Evolutionary conservation across 2,888 invertebrate genomes (phyloP), one percentile per base, ranked within the genome.

Genomic region (Zygaena filipendulae): DNA sequence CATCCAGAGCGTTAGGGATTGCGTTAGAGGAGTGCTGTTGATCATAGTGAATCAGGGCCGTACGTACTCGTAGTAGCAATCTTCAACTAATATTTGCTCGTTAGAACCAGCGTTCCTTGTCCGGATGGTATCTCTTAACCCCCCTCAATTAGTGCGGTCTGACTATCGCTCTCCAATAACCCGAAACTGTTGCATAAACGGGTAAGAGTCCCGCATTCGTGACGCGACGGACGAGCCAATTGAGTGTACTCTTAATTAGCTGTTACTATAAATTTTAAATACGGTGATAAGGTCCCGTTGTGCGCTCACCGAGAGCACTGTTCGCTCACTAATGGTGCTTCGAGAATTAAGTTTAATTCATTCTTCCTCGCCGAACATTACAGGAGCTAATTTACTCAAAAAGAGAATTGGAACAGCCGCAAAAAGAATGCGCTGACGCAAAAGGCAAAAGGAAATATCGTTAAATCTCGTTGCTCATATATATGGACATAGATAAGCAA

Each of bases 231-330:
- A 52, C 60, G 45, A 54, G 56, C 59, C 52, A 57, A 68, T 62
- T 58, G 59, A 61, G 52, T 60, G 51, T 63, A 59, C 61, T 62
- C 59, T 69, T 74, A 75, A 72, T 72, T 75, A 74, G 63, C 57
- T 59, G 63, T 61, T 64, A 60, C 67, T 59, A 72, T 70, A 74
- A 66, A 72, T 70, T 74, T 71, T 61, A 63, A 67, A 62, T 57
- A 54, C 63, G 42, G 53, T 60, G 71, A 71, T 71, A 72, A 70
- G 63, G 66, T 68, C 61, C 75, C 70, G 74, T 71, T 64, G 45
- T 40, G 38, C 49, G 48, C 42, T 50, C 50, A 46, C 51, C 49
- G 55, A 41, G 50, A 57, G 55, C 54, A 51, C 43, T 40, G 48
- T 46, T 40, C 43, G 49, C 42, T 46, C 43, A 47, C 52, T 69